phyloP scores from a whole-genome alignment of 2,797 vertebrate genomes.

The Loris lydekkerianus region DNA sequence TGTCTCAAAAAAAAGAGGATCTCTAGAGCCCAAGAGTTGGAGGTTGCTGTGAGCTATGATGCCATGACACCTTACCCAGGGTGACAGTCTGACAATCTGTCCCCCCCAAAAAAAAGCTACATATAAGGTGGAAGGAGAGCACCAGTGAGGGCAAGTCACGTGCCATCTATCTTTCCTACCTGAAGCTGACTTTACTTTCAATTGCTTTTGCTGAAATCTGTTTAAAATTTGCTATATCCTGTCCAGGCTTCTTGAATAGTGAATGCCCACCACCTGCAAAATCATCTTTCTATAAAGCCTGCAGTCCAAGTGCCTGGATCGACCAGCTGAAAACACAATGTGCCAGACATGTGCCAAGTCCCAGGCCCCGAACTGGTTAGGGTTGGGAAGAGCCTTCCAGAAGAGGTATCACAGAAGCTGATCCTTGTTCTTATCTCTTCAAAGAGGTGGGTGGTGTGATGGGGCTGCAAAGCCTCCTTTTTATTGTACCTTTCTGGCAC shows the following conservation, averaged over 20 bases:
- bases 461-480: background rate
- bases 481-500: background rate
- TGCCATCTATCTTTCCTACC: accelerated
- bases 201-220: background rate
- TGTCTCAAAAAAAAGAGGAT: too few relatives aligned
- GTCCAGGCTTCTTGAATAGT: background rate
- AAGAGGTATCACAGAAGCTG: background rate
- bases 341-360: background rate
- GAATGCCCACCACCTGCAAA: background rate
- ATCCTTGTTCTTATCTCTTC: background rate
- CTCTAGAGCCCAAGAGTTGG: too few relatives aligned
- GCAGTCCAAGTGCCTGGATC: too few relatives aligned
- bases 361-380: background rate
- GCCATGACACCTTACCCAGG: too few relatives aligned
- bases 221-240: background rate
- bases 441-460: accelerated
- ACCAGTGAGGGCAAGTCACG: background rate
- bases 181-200: background rate
- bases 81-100: too few relatives aligned
- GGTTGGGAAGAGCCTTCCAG: background rate
- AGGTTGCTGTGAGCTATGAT: too few relatives aligned
- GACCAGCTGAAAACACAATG: background rate
- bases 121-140: background rate
- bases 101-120: background rate
- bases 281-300: background rate